Conservation (phyloP, 2,888 invertebrate species). For the Hirtodrosophila duncani region DNA sequence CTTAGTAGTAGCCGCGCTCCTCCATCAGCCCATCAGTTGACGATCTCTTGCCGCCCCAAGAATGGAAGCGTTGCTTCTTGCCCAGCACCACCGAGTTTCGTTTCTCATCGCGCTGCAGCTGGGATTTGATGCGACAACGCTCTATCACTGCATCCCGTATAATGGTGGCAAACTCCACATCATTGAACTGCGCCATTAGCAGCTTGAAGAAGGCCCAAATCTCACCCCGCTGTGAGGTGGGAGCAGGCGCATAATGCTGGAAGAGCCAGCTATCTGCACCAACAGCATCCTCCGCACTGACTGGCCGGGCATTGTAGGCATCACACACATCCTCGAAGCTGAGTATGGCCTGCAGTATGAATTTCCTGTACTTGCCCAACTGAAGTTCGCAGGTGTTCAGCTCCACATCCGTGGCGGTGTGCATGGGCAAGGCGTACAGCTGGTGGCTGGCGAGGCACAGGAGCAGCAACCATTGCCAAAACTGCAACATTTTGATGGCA, state of each 20-base stretch:
- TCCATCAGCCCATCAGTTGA: too few species aligned
- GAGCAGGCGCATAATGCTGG: conserved; percentile 66
- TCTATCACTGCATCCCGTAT: conserved; percentile 74
- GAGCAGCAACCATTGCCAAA: conserved; percentile 42
- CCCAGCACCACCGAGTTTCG: conserved; percentile 75
- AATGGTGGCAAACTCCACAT: conserved; percentile 71
- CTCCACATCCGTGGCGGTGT: conserved; percentile 39
- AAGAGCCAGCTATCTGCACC: conserved; percentile 42
- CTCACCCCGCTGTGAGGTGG: conserved; percentile 66
- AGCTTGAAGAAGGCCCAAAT: conserved; percentile 76
- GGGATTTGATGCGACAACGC: conserved; percentile 70
- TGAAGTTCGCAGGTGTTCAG: conserved; percentile 72
- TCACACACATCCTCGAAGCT: conserved; percentile 77
- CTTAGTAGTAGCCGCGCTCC: conserved; percentile 19
- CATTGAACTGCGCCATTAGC: conserved; percentile 76
- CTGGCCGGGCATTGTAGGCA: conserved; percentile 58
- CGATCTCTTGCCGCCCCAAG: conserved; percentile 78
- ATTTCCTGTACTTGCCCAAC: conserved; percentile 73
- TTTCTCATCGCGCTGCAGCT: conserved; percentile 72
- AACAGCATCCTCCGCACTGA: conserved; percentile 32
- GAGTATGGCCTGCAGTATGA: conserved; percentile 74
- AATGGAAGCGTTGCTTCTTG: conserved; percentile 78
- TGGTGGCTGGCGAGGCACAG: conserved; percentile 33
- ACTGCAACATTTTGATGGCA: conserved; percentile 31
- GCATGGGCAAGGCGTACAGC: conserved; percentile 40